Base-by-base conservation (phyloP, 2,113 vertebrate species). In the Macrotis lagotis region DNA sequence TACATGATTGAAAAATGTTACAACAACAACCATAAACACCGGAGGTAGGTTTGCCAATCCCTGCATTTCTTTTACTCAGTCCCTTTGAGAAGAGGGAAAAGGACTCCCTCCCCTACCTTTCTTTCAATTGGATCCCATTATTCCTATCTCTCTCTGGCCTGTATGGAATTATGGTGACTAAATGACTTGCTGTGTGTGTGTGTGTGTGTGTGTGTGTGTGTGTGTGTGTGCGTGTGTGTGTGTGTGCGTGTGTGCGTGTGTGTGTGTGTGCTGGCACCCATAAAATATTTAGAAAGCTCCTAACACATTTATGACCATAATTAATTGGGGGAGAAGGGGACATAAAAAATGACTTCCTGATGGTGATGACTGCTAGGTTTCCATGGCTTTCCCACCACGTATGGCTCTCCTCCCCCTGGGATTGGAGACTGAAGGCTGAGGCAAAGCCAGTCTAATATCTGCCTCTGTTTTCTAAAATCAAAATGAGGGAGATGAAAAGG, bases 221-320 rank as follows among this genome's bases (percentile, higher is more conserved):
- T 90, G 96, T 94, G 97, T 91, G 51, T 10, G 50, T 28, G n/a
- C n/a, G 50, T 0, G n/a, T 0, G 3, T 0, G 90, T 24, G 92
- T 37, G 50, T 0, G 44, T 11, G 50, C 0, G 10, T 50, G 10
- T 10, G 10, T 10, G 10, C 50, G 10, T 10, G 10, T 10, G 1
- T 89, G 47, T 3, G 5, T 93, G 11, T 51, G 51, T 14, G 26
- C 52, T 28, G 12, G 89, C 88, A 48, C 91, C 93, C 97, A 97
- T 98, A 96, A 98, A 98, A 98, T 98, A 98, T 98, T 98, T 97
- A 98, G 97, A 96, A 89, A 95, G 96, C 51, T 94, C 96, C 97
- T 95, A 95, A 93, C 90, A 95, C 92, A 94, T 98, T 98, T 98
- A 98, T 92, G 95, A 96, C 94, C 14, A 59, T 91, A 97, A 98